These are phyloP conservation scores for Lacerta bilineata DNA, from an alignment of 2,797 vertebrate genomes.

Conservation along the genomic window DNA sequence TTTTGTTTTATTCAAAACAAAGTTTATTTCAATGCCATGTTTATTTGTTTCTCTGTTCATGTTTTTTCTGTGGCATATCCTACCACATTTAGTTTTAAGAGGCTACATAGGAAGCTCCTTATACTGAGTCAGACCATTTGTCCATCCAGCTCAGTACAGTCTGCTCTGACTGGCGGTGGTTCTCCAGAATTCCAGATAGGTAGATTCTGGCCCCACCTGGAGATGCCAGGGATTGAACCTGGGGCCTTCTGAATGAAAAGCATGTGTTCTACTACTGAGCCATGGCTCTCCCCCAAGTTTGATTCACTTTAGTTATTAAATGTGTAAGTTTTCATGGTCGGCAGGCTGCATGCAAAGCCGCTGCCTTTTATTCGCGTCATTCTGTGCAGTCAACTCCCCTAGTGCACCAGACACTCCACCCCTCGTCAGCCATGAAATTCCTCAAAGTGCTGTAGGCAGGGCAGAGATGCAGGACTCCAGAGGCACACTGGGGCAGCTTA, in stretches of 20 bases:
- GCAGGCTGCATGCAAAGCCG: rapidly evolving
- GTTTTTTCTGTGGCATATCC: no score
- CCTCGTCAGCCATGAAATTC: not conserved
- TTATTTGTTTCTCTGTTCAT: not conserved
- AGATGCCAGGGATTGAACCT: no score
- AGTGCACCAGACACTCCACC: not conserved
- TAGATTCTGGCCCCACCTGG: no score
- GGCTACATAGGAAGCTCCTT: no score
- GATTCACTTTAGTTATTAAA: not conserved
- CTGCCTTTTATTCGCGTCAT: rapidly evolving
- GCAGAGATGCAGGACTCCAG: not conserved
- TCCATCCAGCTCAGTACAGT: not conserved
- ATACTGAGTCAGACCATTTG: not conserved
- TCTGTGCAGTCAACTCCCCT: not conserved
- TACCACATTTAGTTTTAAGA: no score
- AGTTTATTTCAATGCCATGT: not conserved
- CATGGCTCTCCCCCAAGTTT: not conserved
- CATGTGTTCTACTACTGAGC: not conserved
- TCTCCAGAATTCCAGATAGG: no score
- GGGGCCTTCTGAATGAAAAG: no score
- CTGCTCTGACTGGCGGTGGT: not conserved
- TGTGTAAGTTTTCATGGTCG: not conserved
- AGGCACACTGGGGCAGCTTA: not conserved
- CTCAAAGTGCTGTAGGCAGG: not conserved
- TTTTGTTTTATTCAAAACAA: rapidly evolving